Evolutionary conservation across 2,797 vertebrate species (phyloP).

Genomic region (Uromys caudimaculatus): DNA sequence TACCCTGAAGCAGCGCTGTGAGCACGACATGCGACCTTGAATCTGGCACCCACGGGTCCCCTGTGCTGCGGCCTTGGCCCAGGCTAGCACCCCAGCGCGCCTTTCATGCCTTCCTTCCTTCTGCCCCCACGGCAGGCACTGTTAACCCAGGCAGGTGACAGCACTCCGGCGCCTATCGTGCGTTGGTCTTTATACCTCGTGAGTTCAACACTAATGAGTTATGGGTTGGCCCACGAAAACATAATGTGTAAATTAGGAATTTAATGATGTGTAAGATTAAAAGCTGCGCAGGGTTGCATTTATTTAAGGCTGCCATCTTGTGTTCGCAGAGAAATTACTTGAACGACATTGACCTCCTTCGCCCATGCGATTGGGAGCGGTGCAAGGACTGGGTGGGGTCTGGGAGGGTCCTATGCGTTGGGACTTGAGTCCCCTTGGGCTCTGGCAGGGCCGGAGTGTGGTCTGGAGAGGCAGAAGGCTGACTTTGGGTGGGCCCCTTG

Average conservation of each 20-base stretch:
- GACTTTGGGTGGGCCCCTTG: background rate
- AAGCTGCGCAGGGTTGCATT: slow-evolving; percentile 90
- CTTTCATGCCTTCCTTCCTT: background rate
- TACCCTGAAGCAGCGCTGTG: background rate
- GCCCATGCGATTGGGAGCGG: slow-evolving; percentile 67
- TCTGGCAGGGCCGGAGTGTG: background rate
- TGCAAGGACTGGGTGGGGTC: background rate
- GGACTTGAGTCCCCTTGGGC: background rate
- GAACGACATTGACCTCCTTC: slow-evolving; percentile 86
- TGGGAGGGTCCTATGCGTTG: background rate
- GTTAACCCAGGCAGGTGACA: slow-evolving; percentile 83
- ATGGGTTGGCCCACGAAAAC: slow-evolving; percentile 92
- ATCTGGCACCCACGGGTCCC: slow-evolving; percentile 11
- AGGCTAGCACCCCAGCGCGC: background rate
- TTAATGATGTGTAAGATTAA: slow-evolving; percentile 93
- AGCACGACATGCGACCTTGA: background rate
- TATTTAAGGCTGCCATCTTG: slow-evolving; percentile 93
- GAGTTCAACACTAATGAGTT: slow-evolving; percentile 92
- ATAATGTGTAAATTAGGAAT: slow-evolving; percentile 94
- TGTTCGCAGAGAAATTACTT: slow-evolving; percentile 91
- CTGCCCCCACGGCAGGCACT: slow-evolving; percentile 32
- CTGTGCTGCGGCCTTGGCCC: background rate
- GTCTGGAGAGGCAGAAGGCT: background rate
- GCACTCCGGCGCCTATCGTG: slow-evolving; percentile 82
- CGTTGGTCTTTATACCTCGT: slow-evolving; percentile 90